Evolutionary conservation across 1,140 invertebrate genomes (phyloP).

Genomic region (Drosophila ficusphila): DNA sequence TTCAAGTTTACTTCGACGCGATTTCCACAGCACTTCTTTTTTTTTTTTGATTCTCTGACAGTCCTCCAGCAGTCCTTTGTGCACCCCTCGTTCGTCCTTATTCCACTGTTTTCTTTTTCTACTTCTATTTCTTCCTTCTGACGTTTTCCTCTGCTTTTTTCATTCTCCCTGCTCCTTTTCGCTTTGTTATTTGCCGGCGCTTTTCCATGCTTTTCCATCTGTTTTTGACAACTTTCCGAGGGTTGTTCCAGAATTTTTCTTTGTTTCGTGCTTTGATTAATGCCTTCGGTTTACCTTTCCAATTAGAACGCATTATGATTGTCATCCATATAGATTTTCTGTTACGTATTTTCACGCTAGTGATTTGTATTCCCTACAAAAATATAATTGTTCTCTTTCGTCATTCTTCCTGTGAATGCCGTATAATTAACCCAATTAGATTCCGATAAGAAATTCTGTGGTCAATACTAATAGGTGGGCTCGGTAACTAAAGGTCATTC

Average conservation of each 20-base stretch:
- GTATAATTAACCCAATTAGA: slow-evolving; percentile 12
- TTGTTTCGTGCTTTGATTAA: slow-evolving; percentile 45
- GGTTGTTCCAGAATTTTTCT: slow-evolving; percentile 55
- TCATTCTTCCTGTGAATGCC: background rate
- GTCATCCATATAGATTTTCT: slow-evolving; percentile 6
- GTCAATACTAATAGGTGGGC: background rate
- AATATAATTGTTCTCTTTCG: slow-evolving; percentile 18
- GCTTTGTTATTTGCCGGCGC: slow-evolving; percentile 63
- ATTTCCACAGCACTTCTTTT: slow-evolving; percentile 50
- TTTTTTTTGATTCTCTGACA: slow-evolving; percentile 27
- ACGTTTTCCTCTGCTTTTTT: slow-evolving; percentile 40
- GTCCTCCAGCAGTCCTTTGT: slow-evolving; percentile 9
- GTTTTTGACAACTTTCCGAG: slow-evolving; percentile 62
- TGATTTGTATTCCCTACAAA: background rate
- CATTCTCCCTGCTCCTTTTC: slow-evolving; percentile 18
- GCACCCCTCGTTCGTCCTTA: slow-evolving; percentile 2
- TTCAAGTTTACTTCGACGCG: slow-evolving; percentile 75
- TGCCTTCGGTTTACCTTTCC: slow-evolving; percentile 23
- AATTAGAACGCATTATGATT: slow-evolving; percentile 45
- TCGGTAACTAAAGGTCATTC: too few relatives aligned
- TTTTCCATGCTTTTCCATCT: slow-evolving; percentile 42
- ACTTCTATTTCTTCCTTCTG: slow-evolving; percentile 29
- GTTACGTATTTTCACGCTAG: slow-evolving; percentile 6
- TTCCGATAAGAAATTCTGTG: slow-evolving; percentile 18
- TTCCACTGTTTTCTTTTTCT: background rate